Conservation (phyloP, 1,140 invertebrate genomes). For the Lutraria rhynchaena region DNA sequence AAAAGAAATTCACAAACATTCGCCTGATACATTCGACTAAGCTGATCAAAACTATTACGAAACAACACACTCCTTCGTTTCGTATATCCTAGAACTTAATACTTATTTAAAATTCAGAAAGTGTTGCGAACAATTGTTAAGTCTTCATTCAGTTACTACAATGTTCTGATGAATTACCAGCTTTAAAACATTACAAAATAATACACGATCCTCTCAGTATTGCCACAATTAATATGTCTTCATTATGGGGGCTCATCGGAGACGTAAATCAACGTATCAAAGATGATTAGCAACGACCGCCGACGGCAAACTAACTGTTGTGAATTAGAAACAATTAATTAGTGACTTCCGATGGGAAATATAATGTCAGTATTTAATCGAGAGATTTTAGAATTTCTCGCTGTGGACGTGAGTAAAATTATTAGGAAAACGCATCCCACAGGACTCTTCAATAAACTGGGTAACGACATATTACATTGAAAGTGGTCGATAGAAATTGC, state of each 20-base stretch:
- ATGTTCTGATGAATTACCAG: conserved; percentile 8
- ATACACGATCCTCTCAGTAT: conserved; percentile 18
- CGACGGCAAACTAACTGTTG: conserved; percentile 50
- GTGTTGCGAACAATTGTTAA: too few relatives aligned
- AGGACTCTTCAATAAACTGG: conserved; percentile 43
- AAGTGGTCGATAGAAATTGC: conserved; percentile 43
- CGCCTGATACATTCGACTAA: too few relatives aligned
- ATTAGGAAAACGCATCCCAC: conserved; percentile 48
- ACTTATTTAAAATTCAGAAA: too few relatives aligned
- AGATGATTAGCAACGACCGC: conserved; percentile 45
- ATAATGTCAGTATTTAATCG: conserved; percentile 62
- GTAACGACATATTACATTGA: conserved; percentile 44
- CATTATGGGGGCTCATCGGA: conserved; percentile 14
- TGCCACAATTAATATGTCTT: conserved; percentile 27
- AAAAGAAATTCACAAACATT: too few relatives aligned
- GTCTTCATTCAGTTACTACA: too few relatives aligned
- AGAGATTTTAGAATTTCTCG: conserved; percentile 56
- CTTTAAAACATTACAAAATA: conserved; percentile 23
- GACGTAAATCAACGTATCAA: conserved; percentile 50
- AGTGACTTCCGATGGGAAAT: conserved; percentile 53
- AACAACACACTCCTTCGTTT: too few relatives aligned
- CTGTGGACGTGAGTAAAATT: conserved; percentile 27
- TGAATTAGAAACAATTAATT: conserved; percentile 63
- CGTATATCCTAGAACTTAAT: too few relatives aligned
- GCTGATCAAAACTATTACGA: too few relatives aligned